Base-by-base conservation (phyloP, 1,140 invertebrate genomes). In the Drosophila kepulauana region DNA sequence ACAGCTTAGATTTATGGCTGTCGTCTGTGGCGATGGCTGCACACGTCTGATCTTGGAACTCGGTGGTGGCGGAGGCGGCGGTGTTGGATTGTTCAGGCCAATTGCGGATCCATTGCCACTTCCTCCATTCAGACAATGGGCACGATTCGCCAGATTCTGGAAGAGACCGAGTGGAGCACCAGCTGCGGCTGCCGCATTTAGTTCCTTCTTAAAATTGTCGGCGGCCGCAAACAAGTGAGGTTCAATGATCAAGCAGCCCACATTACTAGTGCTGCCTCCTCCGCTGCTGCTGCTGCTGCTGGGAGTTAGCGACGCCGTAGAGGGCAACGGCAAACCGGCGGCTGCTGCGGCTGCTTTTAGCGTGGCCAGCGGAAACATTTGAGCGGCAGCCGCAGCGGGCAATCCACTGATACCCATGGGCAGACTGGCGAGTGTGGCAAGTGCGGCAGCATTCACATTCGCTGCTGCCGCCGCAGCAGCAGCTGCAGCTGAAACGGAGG, bases 221-320 rank as follows among this genome's bases (percentile, higher is more conserved):
- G 91, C 87, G 5, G 91, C 88, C 7, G 91, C 87, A 16, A 92
- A 89, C 0, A 92, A 56, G 75, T 92, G 84, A n/a, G 91, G 91
- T 48, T 92, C 91, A n/a, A 92, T 92, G 8, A 92, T 92, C n/a
- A 92, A 66, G 51, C 91, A 92, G 41, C 91, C 91, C 5, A 92
- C 91, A 57, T 88, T 25, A 25, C 20, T 25, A 25, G 20, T 25
- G 20, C 0, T 91, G 16, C 52, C 38, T 46, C 78, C 49, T 54
- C 45, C 65, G 63, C 77, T 78, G 61, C 75, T 81, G 30, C 56
- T 78, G 63, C 71, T 79, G 61, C 73, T 82, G 25, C 52, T 76
- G 13, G 69, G 67, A n/a, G 70, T 70, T 56, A 75, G 49, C 13
- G 65, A 28, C 43, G 56, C 8, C 13, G 59, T 75, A 3, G 79